Percentiles rank a stretch among this genome's conserved stretches.
Conservation (phyloP, 30 jellyfish, hydroid and myxozoan genomes). For the Cassiopea xamachana region DNA sequence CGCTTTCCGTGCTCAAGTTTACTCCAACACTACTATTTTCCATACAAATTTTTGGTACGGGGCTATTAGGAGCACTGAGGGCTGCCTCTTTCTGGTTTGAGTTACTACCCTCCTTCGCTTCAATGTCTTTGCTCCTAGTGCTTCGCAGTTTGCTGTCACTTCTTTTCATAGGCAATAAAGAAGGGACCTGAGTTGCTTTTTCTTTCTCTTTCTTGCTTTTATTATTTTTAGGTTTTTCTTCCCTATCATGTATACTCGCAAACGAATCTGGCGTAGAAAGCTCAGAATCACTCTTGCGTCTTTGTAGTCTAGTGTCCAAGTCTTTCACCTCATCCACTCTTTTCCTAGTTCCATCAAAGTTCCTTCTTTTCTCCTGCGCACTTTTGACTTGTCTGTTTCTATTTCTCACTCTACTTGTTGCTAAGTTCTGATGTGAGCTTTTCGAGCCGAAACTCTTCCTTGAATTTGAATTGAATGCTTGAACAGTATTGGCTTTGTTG, state of each 20-base stretch:
- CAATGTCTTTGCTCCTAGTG: not conserved
- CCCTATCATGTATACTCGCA: not conserved
- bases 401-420: not conserved
- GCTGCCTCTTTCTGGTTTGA: no score
- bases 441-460: not conserved
- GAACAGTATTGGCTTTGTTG: not conserved
- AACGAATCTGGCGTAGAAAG: not conserved
- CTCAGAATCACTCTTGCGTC: not conserved
- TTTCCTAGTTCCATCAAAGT: not conserved
- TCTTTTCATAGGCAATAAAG: not conserved
- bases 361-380: conserved; percentile 1
- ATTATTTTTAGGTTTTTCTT: not conserved
- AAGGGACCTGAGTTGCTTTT: not conserved
- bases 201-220: not conserved
- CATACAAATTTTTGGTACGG: no score
- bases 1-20: no score
- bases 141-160: not conserved
- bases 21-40: no score
- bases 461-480: not conserved
- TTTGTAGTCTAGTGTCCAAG: not conserved
- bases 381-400: conserved; percentile 12
- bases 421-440: not conserved
- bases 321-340: not conserved
- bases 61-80: no score
- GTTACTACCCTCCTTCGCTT: not conserved